phyloP scores from a whole-genome alignment of 2,888 invertebrate species.

The Lordiphosa fenestrarum region DNA sequence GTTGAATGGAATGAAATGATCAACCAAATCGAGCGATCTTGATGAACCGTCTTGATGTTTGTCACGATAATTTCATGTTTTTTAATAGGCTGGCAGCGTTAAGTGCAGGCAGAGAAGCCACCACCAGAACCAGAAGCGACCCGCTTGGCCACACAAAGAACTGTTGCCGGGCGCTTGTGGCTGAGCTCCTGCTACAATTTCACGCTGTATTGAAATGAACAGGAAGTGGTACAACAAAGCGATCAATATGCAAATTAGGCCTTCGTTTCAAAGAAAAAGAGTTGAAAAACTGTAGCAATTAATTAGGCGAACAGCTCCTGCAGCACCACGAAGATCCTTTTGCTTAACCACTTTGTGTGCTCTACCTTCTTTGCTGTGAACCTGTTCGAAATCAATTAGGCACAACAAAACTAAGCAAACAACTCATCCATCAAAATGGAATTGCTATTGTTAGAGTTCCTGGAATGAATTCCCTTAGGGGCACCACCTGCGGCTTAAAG shows the following conservation, averaged over 20 bases:
- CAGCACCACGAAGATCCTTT: neutral
- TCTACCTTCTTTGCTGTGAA: constrained; percentile 37
- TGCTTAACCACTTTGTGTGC: neutral
- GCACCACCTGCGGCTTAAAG: constrained; percentile 38
- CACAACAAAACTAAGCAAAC: constrained; percentile 39
- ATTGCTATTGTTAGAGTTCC: constrained; percentile 20
- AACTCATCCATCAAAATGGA: constrained; percentile 25
- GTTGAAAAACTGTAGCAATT: constrained; percentile 37
- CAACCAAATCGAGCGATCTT: constrained; percentile 31
- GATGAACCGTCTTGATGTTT: constrained; percentile 35
- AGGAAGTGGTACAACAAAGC: constrained; percentile 13
- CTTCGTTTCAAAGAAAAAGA: constrained; percentile 16
- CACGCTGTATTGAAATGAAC: constrained; percentile 54
- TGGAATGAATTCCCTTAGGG: constrained; percentile 21
- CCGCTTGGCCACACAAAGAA: neutral
- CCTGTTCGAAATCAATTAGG: constrained; percentile 69
- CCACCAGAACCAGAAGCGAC: constrained; percentile 7
- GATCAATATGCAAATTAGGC: constrained; percentile 16
- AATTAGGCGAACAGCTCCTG: constrained; percentile 30
- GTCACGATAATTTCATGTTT: constrained; percentile 70
- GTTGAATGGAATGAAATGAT: too few species aligned
- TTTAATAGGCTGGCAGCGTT: constrained; percentile 39
- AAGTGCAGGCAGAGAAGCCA: constrained; percentile 10
- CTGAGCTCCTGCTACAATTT: constrained; percentile 49
- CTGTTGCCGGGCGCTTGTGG: neutral